Evolutionary conservation across 2,888 invertebrate species (phyloP).

Genomic region (Ptilodon capucinus): DNA sequence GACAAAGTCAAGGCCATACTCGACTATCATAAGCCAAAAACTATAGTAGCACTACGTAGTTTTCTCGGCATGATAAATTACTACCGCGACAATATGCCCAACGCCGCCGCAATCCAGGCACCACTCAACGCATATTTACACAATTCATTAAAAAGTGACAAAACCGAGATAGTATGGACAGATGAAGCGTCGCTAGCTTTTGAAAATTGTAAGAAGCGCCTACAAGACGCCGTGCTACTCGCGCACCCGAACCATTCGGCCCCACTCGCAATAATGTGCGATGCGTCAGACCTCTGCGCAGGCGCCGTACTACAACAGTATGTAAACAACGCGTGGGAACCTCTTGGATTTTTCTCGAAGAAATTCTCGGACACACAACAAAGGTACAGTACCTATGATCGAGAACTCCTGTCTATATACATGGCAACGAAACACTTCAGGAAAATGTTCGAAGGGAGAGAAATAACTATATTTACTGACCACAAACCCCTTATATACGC

Average conservation of each 20-base stretch:
- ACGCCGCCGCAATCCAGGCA: conserved; percentile 23
- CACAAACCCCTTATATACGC: too few relatives aligned
- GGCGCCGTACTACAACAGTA: conserved; percentile 52
- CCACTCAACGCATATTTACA: conserved; percentile 35
- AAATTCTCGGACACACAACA: too few relatives aligned
- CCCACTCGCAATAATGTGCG: conserved; percentile 36
- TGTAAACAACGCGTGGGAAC: conserved; percentile 4
- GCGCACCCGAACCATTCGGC: conserved; percentile 37
- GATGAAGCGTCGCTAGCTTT: conserved; percentile 20
- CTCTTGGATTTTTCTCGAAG: too few relatives aligned
- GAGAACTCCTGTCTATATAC: too few relatives aligned
- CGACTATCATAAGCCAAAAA: conserved; percentile 1
- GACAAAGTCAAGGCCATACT: neutral
- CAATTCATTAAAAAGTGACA: conserved; percentile 1
- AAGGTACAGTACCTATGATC: too few relatives aligned
- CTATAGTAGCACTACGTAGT: neutral
- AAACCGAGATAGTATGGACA: conserved; percentile 1
- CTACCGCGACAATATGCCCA: conserved; percentile 41
- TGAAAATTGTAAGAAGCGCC: conserved; percentile 29
- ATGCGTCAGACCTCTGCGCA: conserved; percentile 51
- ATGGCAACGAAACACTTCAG: too few relatives aligned
- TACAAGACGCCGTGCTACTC: conserved; percentile 34
- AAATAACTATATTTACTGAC: too few relatives aligned
- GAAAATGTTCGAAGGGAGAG: too few relatives aligned
- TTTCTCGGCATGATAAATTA: conserved; percentile 31